Evolutionary conservation across 2,797 vertebrate species (phyloP).

Genomic region (Spea hammondii): DNA sequence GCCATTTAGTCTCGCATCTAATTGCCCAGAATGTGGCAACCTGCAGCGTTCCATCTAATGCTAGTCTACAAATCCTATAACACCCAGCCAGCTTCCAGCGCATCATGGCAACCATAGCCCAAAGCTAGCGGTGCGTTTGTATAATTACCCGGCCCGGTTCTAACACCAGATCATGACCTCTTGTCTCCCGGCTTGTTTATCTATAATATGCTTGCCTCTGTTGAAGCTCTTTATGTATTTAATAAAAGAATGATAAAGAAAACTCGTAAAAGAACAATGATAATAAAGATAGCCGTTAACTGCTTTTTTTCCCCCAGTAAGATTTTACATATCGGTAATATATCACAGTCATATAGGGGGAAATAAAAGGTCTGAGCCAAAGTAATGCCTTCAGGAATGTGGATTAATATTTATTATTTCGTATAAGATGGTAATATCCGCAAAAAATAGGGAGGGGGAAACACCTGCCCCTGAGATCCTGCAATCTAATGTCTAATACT

Average conservation of each 20-base stretch:
- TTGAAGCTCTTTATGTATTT: slow-evolving; percentile 32
- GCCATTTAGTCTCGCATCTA: too few species aligned
- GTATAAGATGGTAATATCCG: not conserved
- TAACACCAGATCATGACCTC: not conserved
- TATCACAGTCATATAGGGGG: not conserved
- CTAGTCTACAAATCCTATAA: too few species aligned
- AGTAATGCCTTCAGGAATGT: slow-evolving; percentile 9
- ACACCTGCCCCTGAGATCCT: not conserved
- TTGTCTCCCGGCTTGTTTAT: slow-evolving; percentile 1
- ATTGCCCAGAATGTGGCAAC: too few species aligned
- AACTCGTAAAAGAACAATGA: slow-evolving; percentile 26
- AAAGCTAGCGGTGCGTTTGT: too few species aligned
- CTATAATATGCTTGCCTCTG: not conserved
- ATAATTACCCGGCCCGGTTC: not conserved
- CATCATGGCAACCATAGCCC: too few species aligned
- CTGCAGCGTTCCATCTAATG: too few species aligned
- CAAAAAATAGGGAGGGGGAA: not conserved
- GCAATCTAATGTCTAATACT: not conserved
- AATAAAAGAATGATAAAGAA: slow-evolving; percentile 41
- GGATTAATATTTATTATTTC: slow-evolving; percentile 18
- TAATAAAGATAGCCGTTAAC: slow-evolving; percentile 24
- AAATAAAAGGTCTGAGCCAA: slow-evolving; percentile 12
- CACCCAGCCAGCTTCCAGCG: too few species aligned
- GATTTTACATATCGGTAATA: slow-evolving; percentile 18
- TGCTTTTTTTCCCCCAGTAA: not conserved